Evolutionary conservation across 92 coral and sea anemone species (phyloP).

Genomic region (Nematostella vectensis): DNA sequence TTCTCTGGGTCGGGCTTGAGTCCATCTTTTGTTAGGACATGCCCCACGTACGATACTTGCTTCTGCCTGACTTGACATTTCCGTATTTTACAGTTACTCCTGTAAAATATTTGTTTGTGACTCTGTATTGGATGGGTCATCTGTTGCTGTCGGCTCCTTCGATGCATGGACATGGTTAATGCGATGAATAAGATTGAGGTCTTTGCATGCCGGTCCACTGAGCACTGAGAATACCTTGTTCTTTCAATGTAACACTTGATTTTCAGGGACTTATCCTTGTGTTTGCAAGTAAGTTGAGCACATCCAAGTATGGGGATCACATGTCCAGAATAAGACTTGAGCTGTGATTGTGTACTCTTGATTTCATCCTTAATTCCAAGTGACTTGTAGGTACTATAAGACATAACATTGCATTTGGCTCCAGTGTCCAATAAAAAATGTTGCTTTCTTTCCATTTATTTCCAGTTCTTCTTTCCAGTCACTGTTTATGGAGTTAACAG

Average conservation of each 20-base stretch:
- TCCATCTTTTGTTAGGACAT: slow-evolving; percentile 10
- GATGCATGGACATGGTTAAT: slow-evolving; percentile 3
- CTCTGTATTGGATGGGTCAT: neutral
- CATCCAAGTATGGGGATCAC: slow-evolving; percentile 8
- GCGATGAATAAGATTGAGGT: slow-evolving; percentile 12
- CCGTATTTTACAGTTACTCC: slow-evolving; percentile 15
- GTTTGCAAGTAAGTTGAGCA: slow-evolving; percentile 20
- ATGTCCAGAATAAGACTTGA: neutral
- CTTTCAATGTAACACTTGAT: slow-evolving; percentile 22
- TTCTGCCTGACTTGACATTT: slow-evolving; percentile 39
- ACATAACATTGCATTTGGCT: slow-evolving; percentile 29
- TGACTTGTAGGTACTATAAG: slow-evolving; percentile 12
- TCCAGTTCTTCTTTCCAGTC: slow-evolving; percentile 23
- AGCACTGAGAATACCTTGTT: slow-evolving; percentile 18
- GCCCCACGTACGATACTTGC: slow-evolving; percentile 27
- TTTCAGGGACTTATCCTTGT: slow-evolving; percentile 7
- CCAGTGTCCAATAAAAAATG: slow-evolving; percentile 28
- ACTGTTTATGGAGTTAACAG: slow-evolving; percentile 1
- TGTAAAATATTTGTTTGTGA: neutral
- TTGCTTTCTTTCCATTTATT: slow-evolving; percentile 12
- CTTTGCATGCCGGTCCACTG: slow-evolving; percentile 32
- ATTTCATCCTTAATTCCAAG: slow-evolving; percentile 10
- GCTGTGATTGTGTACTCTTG: slow-evolving; percentile 4
- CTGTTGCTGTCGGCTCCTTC: neutral
- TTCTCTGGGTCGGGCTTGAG: slow-evolving; percentile 20